A percentile compares a stretch with the other conserved stretches of the same genome.
Evolutionary conservation across 2,797 vertebrate genomes (phyloP).

Genomic region (Gymnocypris eckloni): DNA sequence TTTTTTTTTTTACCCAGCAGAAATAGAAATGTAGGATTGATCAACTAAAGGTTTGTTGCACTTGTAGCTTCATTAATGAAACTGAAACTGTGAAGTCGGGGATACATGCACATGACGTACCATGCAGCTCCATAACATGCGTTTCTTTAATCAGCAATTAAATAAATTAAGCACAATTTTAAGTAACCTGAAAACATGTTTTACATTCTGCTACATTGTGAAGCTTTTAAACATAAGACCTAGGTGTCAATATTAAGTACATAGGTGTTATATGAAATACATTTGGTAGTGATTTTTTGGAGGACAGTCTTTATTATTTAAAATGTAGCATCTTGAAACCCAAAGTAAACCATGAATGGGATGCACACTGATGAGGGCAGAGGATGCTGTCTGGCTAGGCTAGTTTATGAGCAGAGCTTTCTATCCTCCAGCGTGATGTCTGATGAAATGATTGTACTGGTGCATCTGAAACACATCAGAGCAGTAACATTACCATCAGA

Average conservation of each 20-base stretch:
- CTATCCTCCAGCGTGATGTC: slow-evolving; percentile 64
- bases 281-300: background rate
- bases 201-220: background rate
- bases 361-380: background rate
- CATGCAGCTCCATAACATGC: background rate
- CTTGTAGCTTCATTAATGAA: background rate
- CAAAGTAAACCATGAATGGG: background rate
- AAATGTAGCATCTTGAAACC: background rate
- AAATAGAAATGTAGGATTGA: background rate
- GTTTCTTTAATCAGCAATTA: too few relatives aligned
- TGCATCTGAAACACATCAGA: slow-evolving; percentile 51
- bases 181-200: background rate
- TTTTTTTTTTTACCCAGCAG: background rate
- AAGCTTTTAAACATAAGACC: background rate
- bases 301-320: background rate
- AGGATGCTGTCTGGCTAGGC: background rate
- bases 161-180: background rate
- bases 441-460: slow-evolving; percentile 67
- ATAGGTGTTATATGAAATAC: background rate
- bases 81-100: background rate
- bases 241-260: background rate
- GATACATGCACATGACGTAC: background rate
- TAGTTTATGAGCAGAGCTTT: background rate
- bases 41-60: background rate
- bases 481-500: slow-evolving; percentile 58